Conservation (phyloP, 2,888 invertebrate genomes). For the Hypsopygia costalis region DNA sequence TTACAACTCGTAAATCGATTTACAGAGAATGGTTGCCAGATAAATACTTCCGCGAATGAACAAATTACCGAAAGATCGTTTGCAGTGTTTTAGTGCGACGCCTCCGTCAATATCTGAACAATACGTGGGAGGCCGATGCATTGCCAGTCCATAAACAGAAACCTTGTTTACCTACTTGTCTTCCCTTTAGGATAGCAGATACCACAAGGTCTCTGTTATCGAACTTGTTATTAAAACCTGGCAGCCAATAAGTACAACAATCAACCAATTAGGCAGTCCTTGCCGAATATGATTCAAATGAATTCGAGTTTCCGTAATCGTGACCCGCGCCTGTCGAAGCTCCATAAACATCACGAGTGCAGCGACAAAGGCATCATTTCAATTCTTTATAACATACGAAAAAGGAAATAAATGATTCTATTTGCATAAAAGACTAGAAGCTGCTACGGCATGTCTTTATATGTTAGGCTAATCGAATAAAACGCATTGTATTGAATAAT, state of each 20-base stretch:
- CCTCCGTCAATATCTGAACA: constrained; percentile 58
- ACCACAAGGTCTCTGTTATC: constrained; percentile 58
- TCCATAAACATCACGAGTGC: constrained; percentile 46
- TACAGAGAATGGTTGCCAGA: constrained; percentile 39
- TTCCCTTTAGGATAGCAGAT: constrained; percentile 64
- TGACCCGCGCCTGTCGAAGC: constrained; percentile 44
- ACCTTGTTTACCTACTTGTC: constrained; percentile 70
- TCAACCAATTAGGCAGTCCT: constrained; percentile 40
- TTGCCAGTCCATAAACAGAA: constrained; percentile 65
- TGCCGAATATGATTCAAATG: constrained; percentile 50
- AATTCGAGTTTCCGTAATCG: constrained; percentile 57
- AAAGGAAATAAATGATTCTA: constrained; percentile 59
- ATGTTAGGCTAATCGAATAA: constrained; percentile 43
- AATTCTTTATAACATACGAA: constrained; percentile 44
- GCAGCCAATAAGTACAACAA: constrained; percentile 48
- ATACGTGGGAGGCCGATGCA: constrained; percentile 73
- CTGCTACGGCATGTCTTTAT: constrained; percentile 52
- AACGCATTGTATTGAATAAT: constrained; percentile 48
- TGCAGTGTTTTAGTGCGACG: constrained; percentile 63
- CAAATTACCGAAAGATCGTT: constrained; percentile 63
- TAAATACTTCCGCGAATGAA: constrained; percentile 68
- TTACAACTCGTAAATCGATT: constrained; percentile 40
- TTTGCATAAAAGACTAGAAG: constrained; percentile 57
- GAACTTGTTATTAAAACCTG: constrained; percentile 44
- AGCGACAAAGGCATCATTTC: constrained; percentile 30